Percentiles rank a stretch among this genome's conserved stretches.
These are phyloP conservation scores for Alexandromys fortis DNA, from an alignment of 2,113 vertebrate species.

Conservation along the genomic window DNA sequence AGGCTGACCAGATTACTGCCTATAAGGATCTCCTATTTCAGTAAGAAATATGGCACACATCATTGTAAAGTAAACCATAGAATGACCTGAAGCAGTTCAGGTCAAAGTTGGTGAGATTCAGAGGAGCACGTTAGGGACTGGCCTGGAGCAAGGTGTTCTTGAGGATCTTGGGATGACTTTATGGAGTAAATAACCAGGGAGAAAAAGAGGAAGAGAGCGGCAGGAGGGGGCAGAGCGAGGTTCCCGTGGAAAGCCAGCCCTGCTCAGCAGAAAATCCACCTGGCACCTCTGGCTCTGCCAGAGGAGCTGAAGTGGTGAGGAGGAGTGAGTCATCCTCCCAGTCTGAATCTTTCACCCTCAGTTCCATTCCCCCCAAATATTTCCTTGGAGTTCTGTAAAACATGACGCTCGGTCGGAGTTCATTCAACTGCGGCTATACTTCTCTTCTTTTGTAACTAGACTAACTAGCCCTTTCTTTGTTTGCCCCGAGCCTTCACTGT, in stretches of 20 bases:
- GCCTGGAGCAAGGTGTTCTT: not conserved
- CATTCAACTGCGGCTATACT: not conserved
- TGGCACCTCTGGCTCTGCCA: rapidly evolving
- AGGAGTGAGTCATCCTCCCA: not conserved
- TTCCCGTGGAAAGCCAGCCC: not conserved
- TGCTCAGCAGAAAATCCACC: not conserved
- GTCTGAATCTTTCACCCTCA: not conserved
- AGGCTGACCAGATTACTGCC: conserved; percentile 18
- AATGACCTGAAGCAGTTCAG: not conserved
- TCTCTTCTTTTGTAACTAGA: not conserved
- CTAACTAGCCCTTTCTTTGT: not conserved
- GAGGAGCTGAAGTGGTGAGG: not conserved
- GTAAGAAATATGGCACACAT: not conserved
- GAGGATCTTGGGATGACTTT: not conserved
- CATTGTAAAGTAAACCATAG: not conserved
- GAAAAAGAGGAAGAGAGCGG: not conserved
- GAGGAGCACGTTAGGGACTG: not conserved
- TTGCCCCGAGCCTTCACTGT: not conserved
- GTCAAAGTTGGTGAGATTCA: not conserved
- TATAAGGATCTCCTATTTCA: conserved; percentile 7
- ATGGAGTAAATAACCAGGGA: not conserved
- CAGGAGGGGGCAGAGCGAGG: not conserved
- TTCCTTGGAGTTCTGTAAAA: not conserved
- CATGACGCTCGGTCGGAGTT: not conserved
- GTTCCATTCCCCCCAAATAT: not conserved